A percentile compares a stretch with the other conserved stretches of the same genome.
These are phyloP conservation scores for Callyntrura guangdongensis DNA, from an alignment of 2,888 invertebrate genomes.

Conservation along the genomic window DNA sequence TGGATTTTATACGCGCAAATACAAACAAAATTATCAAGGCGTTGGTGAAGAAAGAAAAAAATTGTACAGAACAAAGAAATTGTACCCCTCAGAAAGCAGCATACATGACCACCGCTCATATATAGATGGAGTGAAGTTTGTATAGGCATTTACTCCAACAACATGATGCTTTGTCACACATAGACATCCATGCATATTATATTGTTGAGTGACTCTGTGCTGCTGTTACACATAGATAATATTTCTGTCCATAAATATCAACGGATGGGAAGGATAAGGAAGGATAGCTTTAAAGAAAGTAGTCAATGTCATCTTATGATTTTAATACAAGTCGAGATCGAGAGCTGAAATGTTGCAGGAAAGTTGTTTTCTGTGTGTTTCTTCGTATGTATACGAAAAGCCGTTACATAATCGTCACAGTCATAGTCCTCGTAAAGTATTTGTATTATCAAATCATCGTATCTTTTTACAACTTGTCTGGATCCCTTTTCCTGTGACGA, in stretches of 20 bases:
- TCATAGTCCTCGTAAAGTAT: slow-evolving; percentile 78
- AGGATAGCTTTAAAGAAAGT: slow-evolving; percentile 29
- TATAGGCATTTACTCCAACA: slow-evolving; percentile 13
- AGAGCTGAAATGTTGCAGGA: slow-evolving; percentile 36
- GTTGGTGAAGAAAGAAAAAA: background rate
- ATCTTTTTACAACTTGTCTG: slow-evolving; percentile 76
- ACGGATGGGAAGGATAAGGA: slow-evolving; percentile 31
- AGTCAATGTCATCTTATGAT: slow-evolving; percentile 71
- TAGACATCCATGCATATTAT: background rate
- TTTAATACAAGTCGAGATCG: slow-evolving; percentile 17
- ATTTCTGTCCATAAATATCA: slow-evolving; percentile 46
- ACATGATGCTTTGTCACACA: slow-evolving; percentile 14
- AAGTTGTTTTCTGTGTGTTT: slow-evolving; percentile 21
- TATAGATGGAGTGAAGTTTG: background rate
- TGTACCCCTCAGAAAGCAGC: background rate
- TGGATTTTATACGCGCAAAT: slow-evolving; percentile 7
- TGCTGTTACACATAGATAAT: slow-evolving; percentile 28
- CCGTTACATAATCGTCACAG: slow-evolving; percentile 69
- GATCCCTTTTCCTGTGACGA: slow-evolving; percentile 58
- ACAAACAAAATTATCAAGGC: background rate
- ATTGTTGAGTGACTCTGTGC: background rate
- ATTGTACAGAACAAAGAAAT: too few relatives aligned
- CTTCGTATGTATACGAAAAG: background rate
- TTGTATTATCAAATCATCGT: slow-evolving; percentile 80
- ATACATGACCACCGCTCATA: background rate